Evolutionary conservation across 2,113 vertebrate genomes (phyloP).

Genomic region (Poeciliopsis turrubarensis): DNA sequence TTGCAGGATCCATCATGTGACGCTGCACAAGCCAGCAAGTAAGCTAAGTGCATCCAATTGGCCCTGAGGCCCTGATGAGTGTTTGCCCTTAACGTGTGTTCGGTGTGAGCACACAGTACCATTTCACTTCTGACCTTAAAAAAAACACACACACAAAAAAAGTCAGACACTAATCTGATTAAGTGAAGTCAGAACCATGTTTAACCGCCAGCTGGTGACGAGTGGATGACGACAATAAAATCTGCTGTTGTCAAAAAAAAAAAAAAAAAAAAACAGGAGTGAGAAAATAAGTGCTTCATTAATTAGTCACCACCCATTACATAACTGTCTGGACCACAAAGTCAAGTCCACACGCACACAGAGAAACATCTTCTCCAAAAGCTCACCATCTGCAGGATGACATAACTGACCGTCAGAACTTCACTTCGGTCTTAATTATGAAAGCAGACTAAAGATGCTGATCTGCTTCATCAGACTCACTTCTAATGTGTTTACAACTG

Average conservation of each 20-base stretch:
- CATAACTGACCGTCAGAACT: neutral
- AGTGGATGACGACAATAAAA: slow-evolving; percentile 8
- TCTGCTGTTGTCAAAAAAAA: neutral
- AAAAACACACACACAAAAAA: neutral
- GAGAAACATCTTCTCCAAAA: slow-evolving; percentile 8
- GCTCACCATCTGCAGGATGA: neutral
- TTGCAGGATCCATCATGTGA: slow-evolving; percentile 59
- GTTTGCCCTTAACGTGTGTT: slow-evolving; percentile 56
- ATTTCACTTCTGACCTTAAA: slow-evolving; percentile 51
- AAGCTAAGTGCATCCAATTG: slow-evolving; percentile 36
- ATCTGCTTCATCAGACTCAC: neutral
- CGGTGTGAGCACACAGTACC: slow-evolving; percentile 37
- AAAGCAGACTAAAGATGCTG: neutral
- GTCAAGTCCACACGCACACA: slow-evolving; percentile 2
- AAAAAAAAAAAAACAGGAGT: slow-evolving; percentile 1
- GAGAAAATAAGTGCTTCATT: neutral
- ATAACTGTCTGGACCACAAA: slow-evolving; percentile 16
- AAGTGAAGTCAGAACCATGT: slow-evolving; percentile 30
- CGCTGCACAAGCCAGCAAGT: slow-evolving; percentile 32
- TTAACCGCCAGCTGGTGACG: slow-evolving; percentile 3
- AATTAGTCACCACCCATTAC: slow-evolving; percentile 38
- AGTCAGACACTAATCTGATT: slow-evolving; percentile 55
- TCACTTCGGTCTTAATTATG: slow-evolving; percentile 6
- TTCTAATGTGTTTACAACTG: neutral
- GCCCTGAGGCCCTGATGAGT: slow-evolving; percentile 32